Conservation (phyloP, 2,113 vertebrate genomes). For the Poeciliopsis occidentalis region DNA sequence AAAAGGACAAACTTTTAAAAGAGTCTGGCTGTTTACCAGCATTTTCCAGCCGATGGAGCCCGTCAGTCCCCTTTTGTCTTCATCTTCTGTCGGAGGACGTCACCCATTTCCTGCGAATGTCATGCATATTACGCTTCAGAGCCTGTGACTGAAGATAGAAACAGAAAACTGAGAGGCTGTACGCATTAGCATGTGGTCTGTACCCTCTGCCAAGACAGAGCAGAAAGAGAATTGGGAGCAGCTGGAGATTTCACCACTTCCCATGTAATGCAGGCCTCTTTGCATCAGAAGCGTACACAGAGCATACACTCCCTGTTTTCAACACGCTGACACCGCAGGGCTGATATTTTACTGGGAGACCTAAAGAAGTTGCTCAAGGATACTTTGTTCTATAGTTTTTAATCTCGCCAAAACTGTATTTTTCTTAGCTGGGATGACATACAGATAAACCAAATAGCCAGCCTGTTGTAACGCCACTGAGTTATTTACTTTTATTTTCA, state of each 20-base stretch:
- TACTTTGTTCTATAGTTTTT: conserved; percentile 28
- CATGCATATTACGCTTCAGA: conserved; percentile 24
- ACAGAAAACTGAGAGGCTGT: conserved; percentile 26
- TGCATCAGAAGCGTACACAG: conserved; percentile 20
- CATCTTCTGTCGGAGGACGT: conserved; percentile 51
- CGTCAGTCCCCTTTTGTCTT: conserved; percentile 54
- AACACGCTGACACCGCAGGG: conserved; percentile 18
- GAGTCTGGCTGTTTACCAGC: conserved; percentile 52
- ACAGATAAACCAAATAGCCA: background rate
- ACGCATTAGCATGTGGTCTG: conserved; percentile 53
- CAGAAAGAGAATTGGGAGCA: conserved; percentile 61
- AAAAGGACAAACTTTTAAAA: conserved; percentile 26
- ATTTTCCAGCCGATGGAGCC: conserved; percentile 19
- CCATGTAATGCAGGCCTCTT: conserved; percentile 44
- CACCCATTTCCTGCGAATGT: conserved; percentile 65
- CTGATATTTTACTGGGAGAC: conserved; percentile 25
- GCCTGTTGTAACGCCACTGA: conserved; percentile 5
- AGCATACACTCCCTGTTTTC: background rate
- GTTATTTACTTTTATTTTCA: conserved; percentile 2
- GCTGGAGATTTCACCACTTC: conserved; percentile 57
- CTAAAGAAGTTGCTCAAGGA: conserved; percentile 27
- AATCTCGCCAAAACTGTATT: no score
- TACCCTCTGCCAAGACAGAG: conserved; percentile 44
- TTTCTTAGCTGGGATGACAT: background rate
- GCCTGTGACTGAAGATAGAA: conserved; percentile 39